Percentiles rank a stretch among this genome's conserved stretches.
Conservation (phyloP, 1,140 invertebrate species). For the Drosophila grimshawi region DNA sequence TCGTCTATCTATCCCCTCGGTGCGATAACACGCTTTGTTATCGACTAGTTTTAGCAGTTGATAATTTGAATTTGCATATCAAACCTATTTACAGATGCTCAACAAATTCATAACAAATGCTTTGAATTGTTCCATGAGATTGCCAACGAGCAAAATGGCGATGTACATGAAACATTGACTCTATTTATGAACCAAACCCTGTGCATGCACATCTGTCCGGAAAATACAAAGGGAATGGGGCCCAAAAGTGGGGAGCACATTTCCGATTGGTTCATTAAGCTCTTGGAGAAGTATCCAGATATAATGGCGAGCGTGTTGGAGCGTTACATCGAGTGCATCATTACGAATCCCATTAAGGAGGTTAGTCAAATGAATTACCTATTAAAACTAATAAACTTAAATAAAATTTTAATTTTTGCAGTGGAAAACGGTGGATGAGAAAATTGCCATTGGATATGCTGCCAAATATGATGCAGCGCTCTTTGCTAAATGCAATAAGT, state of each 20-base stretch:
- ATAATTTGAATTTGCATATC: slow-evolving; percentile 6
- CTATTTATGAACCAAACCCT: slow-evolving; percentile 71
- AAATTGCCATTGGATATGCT: slow-evolving; percentile 75
- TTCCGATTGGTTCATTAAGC: slow-evolving; percentile 78
- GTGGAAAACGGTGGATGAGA: slow-evolving; percentile 71
- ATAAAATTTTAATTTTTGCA: slow-evolving; percentile 16
- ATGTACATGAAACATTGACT: slow-evolving; percentile 70
- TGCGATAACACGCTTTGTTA: slow-evolving; percentile 1
- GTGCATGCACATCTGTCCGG: slow-evolving; percentile 65
- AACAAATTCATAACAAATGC: slow-evolving; percentile 68
- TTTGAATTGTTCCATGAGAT: slow-evolving; percentile 76
- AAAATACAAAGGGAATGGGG: slow-evolving; percentile 51
- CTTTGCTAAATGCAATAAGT: slow-evolving; percentile 78
- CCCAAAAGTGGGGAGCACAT: slow-evolving; percentile 68
- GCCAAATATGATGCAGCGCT: slow-evolving; percentile 82
- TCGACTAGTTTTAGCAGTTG: neutral
- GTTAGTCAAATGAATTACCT: slow-evolving; percentile 31
- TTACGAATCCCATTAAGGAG: slow-evolving; percentile 70
- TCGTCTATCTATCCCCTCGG: neutral
- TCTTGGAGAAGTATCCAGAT: slow-evolving; percentile 68
- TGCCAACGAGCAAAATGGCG: slow-evolving; percentile 77
- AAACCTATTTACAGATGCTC: slow-evolving; percentile 54
- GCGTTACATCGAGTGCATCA: slow-evolving; percentile 71
- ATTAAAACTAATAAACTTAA: neutral
- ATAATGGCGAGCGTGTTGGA: slow-evolving; percentile 58